Evolutionary conservation across 2,113 vertebrate genomes (phyloP).

Genomic region (Oreamnos americanus): DNA sequence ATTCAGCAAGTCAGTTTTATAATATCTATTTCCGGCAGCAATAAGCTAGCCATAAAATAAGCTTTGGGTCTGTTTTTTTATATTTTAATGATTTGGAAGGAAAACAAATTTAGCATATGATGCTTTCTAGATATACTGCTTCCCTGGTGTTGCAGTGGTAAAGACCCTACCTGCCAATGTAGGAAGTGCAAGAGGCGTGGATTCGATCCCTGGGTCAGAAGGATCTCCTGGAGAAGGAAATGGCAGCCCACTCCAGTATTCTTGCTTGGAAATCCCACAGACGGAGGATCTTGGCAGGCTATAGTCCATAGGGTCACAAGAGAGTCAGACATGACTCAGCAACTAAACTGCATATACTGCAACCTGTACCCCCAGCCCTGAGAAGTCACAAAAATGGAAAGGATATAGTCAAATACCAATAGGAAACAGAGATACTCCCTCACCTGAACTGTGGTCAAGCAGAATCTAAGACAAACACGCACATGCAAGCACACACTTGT

Average conservation of each 20-base stretch:
- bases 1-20: not conserved
- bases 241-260: not conserved
- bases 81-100: not conserved
- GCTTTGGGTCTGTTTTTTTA: not conserved
- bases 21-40: not conserved
- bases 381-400: not conserved
- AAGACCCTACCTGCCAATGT: not conserved
- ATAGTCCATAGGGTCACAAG: not conserved
- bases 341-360: not conserved
- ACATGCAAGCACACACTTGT: not conserved
- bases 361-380: not conserved
- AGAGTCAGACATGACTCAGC: not conserved
- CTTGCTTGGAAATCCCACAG: not conserved
- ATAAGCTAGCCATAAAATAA: not conserved
- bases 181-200: not conserved
- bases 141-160: not conserved
- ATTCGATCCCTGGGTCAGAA: not conserved
- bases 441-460: not conserved
- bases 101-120: slow-evolving; percentile 1
- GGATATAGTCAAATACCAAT: not conserved
- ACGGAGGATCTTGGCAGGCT: not conserved
- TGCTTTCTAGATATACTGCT: not conserved
- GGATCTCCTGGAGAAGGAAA: not conserved
- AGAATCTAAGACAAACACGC: not conserved
- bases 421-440: not conserved